Percentiles rank a stretch among this genome's conserved stretches.
These are phyloP conservation scores for Ascaphus truei DNA, from an alignment of 2,113 vertebrate species.

Conservation along the genomic window DNA sequence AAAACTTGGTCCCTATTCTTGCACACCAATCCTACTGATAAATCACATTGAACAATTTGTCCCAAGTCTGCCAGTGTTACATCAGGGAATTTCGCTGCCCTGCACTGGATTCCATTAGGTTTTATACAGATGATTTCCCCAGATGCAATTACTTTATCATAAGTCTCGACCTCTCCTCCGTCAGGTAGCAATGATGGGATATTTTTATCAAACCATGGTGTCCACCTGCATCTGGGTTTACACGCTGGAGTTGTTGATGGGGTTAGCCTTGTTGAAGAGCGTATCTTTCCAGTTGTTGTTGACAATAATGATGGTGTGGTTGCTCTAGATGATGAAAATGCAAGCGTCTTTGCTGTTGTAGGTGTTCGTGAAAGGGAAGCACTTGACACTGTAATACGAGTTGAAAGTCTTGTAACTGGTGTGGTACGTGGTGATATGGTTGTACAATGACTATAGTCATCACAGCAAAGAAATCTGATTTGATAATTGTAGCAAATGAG, in stretches of 20 bases:
- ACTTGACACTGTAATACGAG: background rate
- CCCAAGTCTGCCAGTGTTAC: slow-evolving; percentile 28
- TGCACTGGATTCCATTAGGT: background rate
- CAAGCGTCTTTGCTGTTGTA: background rate
- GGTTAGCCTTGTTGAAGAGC: background rate
- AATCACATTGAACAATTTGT: slow-evolving; percentile 48
- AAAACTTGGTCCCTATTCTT: slow-evolving; percentile 51
- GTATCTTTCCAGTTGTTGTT: too few species aligned
- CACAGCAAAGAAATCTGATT: slow-evolving; percentile 53
- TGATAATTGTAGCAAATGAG: slow-evolving; percentile 56
- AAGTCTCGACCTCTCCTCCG: background rate
- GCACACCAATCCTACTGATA: slow-evolving; percentile 49
- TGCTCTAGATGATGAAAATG: too few species aligned
- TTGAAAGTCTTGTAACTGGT: background rate
- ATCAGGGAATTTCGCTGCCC: background rate
- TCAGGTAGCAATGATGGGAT: background rate
- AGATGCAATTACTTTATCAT: background rate
- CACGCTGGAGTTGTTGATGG: background rate
- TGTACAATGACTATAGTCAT: slow-evolving; percentile 28
- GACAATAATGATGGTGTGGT: too few species aligned
- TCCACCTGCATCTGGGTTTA: background rate
- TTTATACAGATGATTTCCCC: background rate
- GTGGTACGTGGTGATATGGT: background rate
- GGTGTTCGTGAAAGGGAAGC: background rate
- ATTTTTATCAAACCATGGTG: background rate